Conservation (phyloP, 2,888 invertebrate species). For the Drosophila pseudotakahashii region DNA sequence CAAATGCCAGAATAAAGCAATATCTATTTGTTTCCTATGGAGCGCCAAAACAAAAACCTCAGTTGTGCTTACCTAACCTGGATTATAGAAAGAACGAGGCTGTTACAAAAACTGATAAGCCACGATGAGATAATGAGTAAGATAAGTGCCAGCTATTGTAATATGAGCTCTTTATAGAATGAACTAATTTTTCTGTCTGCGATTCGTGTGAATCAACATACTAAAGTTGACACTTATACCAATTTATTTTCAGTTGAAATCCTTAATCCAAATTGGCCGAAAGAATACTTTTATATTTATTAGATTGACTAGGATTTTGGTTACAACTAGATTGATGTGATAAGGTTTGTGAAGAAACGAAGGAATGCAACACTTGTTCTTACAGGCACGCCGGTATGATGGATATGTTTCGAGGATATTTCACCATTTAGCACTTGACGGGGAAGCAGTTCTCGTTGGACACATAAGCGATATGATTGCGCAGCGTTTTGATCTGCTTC, state of each 20-base stretch:
- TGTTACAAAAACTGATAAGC: slow-evolving; percentile 4
- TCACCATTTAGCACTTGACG: slow-evolving; percentile 72
- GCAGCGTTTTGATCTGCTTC: slow-evolving; percentile 83
- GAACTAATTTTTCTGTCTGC: background rate
- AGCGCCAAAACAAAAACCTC: slow-evolving; percentile 50
- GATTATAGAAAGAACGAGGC: background rate
- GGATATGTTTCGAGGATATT: background rate
- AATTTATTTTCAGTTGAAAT: too few species aligned
- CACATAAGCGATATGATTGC: slow-evolving; percentile 82
- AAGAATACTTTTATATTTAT: background rate
- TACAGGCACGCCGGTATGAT: background rate
- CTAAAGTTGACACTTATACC: too few species aligned
- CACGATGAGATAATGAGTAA: background rate
- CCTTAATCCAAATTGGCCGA: slow-evolving; percentile 6
- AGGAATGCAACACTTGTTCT: background rate
- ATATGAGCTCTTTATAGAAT: background rate
- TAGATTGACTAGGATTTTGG: slow-evolving; percentile 7
- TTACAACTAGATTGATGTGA: slow-evolving; percentile 4
- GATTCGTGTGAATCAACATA: too few species aligned
- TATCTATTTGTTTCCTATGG: slow-evolving; percentile 64
- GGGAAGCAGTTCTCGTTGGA: slow-evolving; percentile 83
- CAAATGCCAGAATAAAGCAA: slow-evolving; percentile 65
- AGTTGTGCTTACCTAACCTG: background rate
- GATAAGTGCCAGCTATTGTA: background rate
- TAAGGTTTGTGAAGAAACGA: background rate